Evolutionary conservation across 1,140 invertebrate genomes (phyloP), one percentile per base, ranked within the genome.

Genomic region (Lepidurus couesii): DNA sequence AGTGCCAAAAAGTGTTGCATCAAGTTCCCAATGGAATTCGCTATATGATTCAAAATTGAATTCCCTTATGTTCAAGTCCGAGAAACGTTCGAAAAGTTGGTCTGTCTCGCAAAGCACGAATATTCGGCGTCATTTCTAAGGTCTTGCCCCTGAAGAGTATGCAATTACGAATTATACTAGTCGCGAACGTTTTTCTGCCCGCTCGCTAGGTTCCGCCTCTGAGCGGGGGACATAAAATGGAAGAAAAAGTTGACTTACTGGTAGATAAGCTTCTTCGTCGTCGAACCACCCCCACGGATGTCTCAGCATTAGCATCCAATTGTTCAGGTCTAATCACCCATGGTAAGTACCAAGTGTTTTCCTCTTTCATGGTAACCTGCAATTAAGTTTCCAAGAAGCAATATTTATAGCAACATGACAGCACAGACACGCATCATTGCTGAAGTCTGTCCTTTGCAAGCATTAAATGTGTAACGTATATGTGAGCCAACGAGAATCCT

Each of bases 271-370:
- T 77, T 42, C 75, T 34, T 34, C 75, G 43, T 24, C 53, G 42
- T 74, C 44, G 26, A 44, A 45, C 34, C 24, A 45, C 24, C 42
- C 44, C 11, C 11, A 75, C 13, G 7, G 45, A 43, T n/a, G 78
- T n/a, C 26, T 45, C 44, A 24, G 24, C 43, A 45, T 77, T 13
- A 2, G 34, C 24, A 45, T 77, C 75, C 43, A 77, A 24, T 26
- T 79, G 65, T 24, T 75, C 78, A 42, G 78, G 74, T 44, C 43
- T 42, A 26, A 45, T 75, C 16, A 79, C 78, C 78, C 78, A 79
- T 10, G 78, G 78, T 13, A 43, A 44, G 47, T 44, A 79, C 78
- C 78, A 79, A 34, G 43, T 26, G 7, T 26, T 74, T 34, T 79
- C 78, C 47, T 79, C 78, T 75, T 79, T 79, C 78, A 79, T 79